Evolutionary conservation across 1,140 invertebrate species (phyloP).

Genomic region (Heliothis subflexa): DNA sequence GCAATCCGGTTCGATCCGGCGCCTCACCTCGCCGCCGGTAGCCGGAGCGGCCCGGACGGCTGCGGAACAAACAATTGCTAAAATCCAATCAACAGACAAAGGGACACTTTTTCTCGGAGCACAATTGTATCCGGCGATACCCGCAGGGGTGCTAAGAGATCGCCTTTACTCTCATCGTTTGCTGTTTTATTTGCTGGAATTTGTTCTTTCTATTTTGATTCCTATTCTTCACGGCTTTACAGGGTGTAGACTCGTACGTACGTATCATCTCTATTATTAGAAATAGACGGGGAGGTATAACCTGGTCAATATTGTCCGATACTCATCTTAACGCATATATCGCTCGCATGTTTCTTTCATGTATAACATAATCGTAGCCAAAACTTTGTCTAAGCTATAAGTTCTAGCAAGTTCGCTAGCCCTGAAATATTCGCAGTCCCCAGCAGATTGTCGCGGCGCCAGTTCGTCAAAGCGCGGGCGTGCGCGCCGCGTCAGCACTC

Average conservation of each 20-base stretch:
- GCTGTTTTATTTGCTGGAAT: conserved; percentile 2
- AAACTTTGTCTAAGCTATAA: background rate
- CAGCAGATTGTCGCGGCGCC: background rate
- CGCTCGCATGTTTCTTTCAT: no score
- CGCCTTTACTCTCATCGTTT: conserved; percentile 5
- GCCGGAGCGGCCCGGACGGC: background rate
- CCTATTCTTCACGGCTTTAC: background rate
- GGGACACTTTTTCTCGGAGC: conserved; percentile 45
- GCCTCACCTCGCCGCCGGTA: conserved; percentile 22
- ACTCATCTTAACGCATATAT: no score
- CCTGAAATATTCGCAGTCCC: background rate
- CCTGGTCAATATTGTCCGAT: no score
- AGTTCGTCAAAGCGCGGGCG: conserved; percentile 6
- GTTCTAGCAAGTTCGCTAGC: conserved; percentile 1
- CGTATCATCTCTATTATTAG: no score
- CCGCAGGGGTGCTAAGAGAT: conserved; percentile 17
- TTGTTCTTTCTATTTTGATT: background rate
- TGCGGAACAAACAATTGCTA: conserved; percentile 38
- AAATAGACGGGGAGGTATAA: no score
- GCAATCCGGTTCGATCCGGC: conserved; percentile 20
- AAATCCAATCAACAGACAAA: conserved; percentile 50
- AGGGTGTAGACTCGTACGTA: no score
- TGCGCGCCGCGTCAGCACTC: background rate
- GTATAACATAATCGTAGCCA: background rate
- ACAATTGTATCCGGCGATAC: conserved; percentile 32